Base-by-base conservation (phyloP, 2,797 vertebrate genomes). In the Neomorphus geoffroyi region DNA sequence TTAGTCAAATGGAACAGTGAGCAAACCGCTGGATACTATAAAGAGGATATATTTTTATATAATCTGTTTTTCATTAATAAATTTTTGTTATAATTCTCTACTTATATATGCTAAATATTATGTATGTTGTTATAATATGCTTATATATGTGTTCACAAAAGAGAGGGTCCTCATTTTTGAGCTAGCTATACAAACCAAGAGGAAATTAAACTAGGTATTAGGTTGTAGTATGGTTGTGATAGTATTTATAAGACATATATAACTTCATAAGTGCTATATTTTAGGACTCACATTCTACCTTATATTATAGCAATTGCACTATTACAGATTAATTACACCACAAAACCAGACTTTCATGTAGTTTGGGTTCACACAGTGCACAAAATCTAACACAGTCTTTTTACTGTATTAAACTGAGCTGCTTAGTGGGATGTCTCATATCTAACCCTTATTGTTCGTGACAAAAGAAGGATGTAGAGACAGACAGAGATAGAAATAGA, bases 221-320 rank as follows among this genome's bases (percentile, higher is more conserved):
- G 92, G 27, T 87, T 94, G 50, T 46, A 69, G 6, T 50, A 75
- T 96, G 95, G 96, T 96, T 96, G 66, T 3, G 5, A 70, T 67
- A 72, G 45, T 87, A 95, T 97, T 96, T 96, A 90, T 72, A 86
- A 45, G 35, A 75, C 82, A 96, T 95, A 96, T 97, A 93, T 96
- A 96, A 94, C 62, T 71, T 41, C 61, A 24, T 54, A 96, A 91
- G 93, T 95, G 72, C 73, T 94, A 87, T 81, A 83, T 95, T 97
- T 97, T 92, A 93, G 86, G 41, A 19, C 24, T 92, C 35, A 51
- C 37, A 84, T 81, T 96, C 60, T 93, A 81, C 58, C 72, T 90
- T 19, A 46, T 80, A 51, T 26, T 95, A 87, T 46, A 46, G 19
- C 53, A 95, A 93, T 96, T 94, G 85, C 56, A 90, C 28, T 94